Percentiles rank a stretch among this genome's conserved stretches.
Evolutionary conservation across 2,888 invertebrate genomes (phyloP).

Genomic region (Alloscopus bannaensis): DNA sequence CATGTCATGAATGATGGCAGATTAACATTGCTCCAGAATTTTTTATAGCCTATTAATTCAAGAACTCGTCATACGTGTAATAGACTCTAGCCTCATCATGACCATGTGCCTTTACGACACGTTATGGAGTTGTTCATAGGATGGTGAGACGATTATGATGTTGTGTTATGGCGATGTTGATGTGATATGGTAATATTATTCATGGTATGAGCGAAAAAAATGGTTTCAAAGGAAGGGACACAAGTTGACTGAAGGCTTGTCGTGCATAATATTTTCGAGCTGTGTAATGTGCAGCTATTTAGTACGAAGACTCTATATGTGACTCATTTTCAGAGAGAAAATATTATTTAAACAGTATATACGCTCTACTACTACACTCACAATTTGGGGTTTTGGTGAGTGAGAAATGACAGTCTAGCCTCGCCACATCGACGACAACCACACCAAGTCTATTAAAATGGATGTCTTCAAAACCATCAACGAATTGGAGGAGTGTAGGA

Average conservation of each 20-base stretch:
- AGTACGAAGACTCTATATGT: too few species aligned
- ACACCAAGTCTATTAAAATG: too few species aligned
- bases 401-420: too few species aligned
- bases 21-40: slow-evolving; percentile 61
- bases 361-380: slow-evolving; percentile 7
- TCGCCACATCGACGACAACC: too few species aligned
- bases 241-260: slow-evolving; percentile 61
- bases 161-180: slow-evolving; percentile 22
- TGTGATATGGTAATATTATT: slow-evolving; percentile 30
- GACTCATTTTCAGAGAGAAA: not conserved
- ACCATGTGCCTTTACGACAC: slow-evolving; percentile 30
- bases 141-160: slow-evolving; percentile 28
- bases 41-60: slow-evolving; percentile 64
- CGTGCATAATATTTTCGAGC: slow-evolving; percentile 3
- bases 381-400: too few species aligned
- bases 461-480: too few species aligned
- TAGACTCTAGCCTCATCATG: slow-evolving; percentile 6
- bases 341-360: not conserved
- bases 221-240: slow-evolving; percentile 30
- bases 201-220: not conserved
- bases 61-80: slow-evolving; percentile 57
- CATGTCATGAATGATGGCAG: slow-evolving; percentile 35
- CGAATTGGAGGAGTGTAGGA: slow-evolving; percentile 40
- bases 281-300: not conserved
- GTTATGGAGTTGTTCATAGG: slow-evolving; percentile 12